Base-by-base conservation (phyloP, 2,888 invertebrate genomes). In the Cosmorhoe ocellata region DNA sequence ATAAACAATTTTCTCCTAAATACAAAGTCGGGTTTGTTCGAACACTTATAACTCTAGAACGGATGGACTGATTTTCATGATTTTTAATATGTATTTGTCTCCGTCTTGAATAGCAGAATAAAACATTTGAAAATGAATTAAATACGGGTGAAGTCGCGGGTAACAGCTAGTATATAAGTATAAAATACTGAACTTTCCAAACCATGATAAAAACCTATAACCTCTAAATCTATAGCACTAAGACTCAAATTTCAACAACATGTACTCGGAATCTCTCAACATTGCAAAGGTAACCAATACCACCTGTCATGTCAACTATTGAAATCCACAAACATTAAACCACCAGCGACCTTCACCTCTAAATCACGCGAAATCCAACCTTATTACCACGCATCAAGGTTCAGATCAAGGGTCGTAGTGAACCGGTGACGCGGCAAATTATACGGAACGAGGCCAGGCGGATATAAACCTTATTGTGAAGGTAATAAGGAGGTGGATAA, bases 381-480 rank as follows among this genome's bases (percentile, higher is more conserved):
- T 32, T 45, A 45, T 12, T 3, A 6, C 8, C 0, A 30, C 0
- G 5, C 0, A 5, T 13, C 37, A 42, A 42, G 8, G 56, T 10
- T 58, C 59, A 52, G 4, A 3, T 6, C 40, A 51, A 24, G 8
- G 22, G 11, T 36, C 6, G 10, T 1, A 2, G 8, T 3, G 10
- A 22, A 51, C n/a, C 63, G 58, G 69, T 40, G 13, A 9, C 4
- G 26, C 9, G 18, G 37, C 2, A 26, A 27, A 33, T 39, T 46
- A 45, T 45, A 38, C 28, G 22, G n/a, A 14, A 3, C 9, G 9
- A 14, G 39, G 40, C 28, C 13, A 36, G 30, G 12, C 24, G 12
- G 30, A 37, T 18, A 6, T 51, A 40, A 32, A 13, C 40, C 13
- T 41, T 51, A 51, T 41, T 11, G 0, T 8, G 3, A 13, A 37